Conservation (phyloP, 2,113 vertebrate genomes). For the Peromyscus californicus region DNA sequence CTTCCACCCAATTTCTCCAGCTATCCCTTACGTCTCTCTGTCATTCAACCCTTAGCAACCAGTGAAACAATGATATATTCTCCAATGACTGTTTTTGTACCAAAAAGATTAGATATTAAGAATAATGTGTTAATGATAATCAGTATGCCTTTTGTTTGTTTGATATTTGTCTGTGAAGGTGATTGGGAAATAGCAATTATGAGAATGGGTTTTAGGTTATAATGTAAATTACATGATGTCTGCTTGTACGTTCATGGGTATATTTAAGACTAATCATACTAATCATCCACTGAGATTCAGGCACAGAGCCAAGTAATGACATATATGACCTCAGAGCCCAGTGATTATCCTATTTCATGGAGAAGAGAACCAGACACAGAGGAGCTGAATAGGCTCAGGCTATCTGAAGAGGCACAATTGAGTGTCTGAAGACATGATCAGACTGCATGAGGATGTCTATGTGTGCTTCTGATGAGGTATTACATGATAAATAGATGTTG, state of each 20-base stretch:
- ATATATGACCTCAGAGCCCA: neutral
- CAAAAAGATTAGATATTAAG: conserved; percentile 56
- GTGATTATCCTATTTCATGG: neutral
- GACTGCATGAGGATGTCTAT: neutral
- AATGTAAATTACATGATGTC: neutral
- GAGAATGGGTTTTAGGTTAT: neutral
- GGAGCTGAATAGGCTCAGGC: neutral
- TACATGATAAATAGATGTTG: neutral
- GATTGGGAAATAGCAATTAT: neutral
- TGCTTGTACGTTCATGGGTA: neutral
- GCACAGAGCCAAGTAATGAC: neutral
- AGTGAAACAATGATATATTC: neutral
- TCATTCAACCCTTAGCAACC: neutral
- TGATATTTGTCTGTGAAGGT: neutral
- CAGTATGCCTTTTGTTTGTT: neutral
- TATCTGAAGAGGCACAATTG: neutral
- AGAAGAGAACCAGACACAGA: neutral
- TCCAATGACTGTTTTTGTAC: neutral
- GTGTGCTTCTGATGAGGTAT: conserved; percentile 19
- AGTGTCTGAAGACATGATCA: neutral
- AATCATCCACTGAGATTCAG: neutral
- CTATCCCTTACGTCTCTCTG: neutral
- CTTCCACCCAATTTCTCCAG: neutral
- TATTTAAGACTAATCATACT: neutral
- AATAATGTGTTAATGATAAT: neutral